Percentiles rank a stretch among this genome's conserved stretches.
Evolutionary conservation across 2,797 vertebrate species (phyloP).

Genomic region (Microctenopoma stevenorrisi): DNA sequence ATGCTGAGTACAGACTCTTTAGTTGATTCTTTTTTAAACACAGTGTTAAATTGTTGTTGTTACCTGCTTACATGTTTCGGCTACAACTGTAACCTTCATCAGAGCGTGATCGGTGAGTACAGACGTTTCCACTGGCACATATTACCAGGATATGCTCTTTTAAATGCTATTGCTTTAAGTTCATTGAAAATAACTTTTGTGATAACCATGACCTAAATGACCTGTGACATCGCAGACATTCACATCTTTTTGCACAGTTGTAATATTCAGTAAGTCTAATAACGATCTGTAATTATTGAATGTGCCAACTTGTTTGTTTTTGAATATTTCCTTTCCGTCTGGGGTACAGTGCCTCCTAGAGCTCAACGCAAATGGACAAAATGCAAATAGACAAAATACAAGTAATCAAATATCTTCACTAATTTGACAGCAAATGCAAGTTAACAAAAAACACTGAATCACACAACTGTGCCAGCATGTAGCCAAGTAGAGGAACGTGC

Average conservation of each 20-base stretch:
- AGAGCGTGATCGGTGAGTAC: neutral
- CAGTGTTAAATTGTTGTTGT: too few relatives aligned
- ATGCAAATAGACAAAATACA: neutral
- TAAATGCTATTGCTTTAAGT: too few relatives aligned
- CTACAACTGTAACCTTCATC: too few relatives aligned
- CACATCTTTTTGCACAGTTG: neutral
- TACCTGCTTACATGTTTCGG: too few relatives aligned
- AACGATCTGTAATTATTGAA: neutral
- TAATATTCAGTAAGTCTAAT: conserved; percentile 1
- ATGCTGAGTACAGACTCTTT: too few relatives aligned
- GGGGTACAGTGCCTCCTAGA: neutral
- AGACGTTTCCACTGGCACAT: neutral
- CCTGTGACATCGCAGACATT: too few relatives aligned
- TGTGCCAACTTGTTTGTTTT: conserved; percentile 1
- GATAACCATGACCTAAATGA: too few relatives aligned
- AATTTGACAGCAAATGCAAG: neutral
- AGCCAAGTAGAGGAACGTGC: neutral
- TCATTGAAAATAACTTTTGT: too few relatives aligned
- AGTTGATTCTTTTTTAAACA: too few relatives aligned
- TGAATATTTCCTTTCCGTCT: neutral
- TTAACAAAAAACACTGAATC: neutral
- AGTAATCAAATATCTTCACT: neutral
- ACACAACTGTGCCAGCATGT: neutral
- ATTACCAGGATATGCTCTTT: neutral
- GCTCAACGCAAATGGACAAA: neutral